A percentile compares a stretch with the other conserved stretches of the same genome.
Conservation (phyloP, 2,888 invertebrate genomes). For the Chymomyza procnemis region DNA sequence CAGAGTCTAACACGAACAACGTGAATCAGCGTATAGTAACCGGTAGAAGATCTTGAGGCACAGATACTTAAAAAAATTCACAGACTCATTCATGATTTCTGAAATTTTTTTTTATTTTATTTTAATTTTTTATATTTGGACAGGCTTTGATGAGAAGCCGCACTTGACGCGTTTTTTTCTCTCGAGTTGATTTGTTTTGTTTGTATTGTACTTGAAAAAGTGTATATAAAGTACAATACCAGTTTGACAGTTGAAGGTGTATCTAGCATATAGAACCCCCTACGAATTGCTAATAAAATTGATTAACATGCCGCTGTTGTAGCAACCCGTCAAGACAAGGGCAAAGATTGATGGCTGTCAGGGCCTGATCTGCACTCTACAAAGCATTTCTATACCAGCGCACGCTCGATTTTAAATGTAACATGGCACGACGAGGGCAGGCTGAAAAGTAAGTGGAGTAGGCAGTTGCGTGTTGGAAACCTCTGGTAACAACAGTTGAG, state of each 20-base stretch:
- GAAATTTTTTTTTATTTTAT: conserved; percentile 26
- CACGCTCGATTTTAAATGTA: conserved; percentile 28
- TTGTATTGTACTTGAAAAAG: conserved; percentile 61
- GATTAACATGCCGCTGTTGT: conserved; percentile 48
- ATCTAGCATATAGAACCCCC: neutral
- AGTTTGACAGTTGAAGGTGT: conserved; percentile 51
- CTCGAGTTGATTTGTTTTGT: conserved; percentile 62
- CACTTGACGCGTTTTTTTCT: conserved; percentile 58
- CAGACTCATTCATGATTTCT: conserved; percentile 57
- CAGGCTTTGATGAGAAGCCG: conserved; percentile 68
- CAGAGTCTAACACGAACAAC: conserved; percentile 28
- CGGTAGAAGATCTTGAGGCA: conserved; percentile 19
- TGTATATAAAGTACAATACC: conserved; percentile 49
- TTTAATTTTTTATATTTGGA: conserved; percentile 26
- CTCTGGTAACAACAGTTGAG: too few relatives aligned
- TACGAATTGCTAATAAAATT: conserved; percentile 58
- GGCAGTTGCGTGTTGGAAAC: too few relatives aligned
- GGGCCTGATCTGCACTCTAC: conserved; percentile 31
- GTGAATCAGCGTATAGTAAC: conserved; percentile 36
- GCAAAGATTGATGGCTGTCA: conserved; percentile 62
- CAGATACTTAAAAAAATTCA: too few relatives aligned
- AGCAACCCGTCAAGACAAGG: conserved; percentile 6
- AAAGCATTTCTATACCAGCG: conserved; percentile 12
- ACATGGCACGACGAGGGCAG: neutral
- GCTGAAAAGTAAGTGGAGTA: neutral